Conservation (phyloP, 2,113 vertebrate genomes). For the Oceanodroma tethys region DNA sequence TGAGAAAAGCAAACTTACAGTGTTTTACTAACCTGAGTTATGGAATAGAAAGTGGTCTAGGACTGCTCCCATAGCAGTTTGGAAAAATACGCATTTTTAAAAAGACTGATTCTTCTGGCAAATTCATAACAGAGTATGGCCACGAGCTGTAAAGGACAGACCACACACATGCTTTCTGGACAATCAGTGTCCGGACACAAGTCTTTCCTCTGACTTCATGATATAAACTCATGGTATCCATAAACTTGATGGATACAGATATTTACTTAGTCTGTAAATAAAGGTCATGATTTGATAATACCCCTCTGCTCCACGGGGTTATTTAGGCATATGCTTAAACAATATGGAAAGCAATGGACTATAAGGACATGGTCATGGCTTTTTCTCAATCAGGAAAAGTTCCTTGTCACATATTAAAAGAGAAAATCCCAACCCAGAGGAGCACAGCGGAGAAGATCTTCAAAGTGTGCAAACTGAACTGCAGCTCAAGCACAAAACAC, state of each 20-base stretch:
- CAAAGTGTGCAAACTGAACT: not conserved
- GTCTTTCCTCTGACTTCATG: not conserved
- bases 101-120: not conserved
- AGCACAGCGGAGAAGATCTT: not conserved
- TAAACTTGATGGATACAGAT: not conserved
- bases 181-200: not conserved
- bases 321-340: not conserved
- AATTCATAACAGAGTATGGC: not conserved
- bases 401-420: not conserved
- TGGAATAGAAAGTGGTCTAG: conserved; percentile 3
- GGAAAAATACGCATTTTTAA: not conserved
- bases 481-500: not conserved
- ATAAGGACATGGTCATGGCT: not conserved
- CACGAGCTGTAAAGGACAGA: not conserved
- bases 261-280: not conserved
- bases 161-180: not conserved
- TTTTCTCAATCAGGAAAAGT: not conserved
- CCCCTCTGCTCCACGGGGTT: accelerated
- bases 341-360: not conserved
- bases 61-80: conserved; percentile 12
- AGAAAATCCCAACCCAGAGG: not conserved
- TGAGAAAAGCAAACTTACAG: conserved; percentile 47
- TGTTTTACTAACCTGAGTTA: conserved; percentile 8
- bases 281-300: not conserved
- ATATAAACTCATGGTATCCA: no score